Base-by-base conservation (phyloP, 2,797 vertebrate genomes). In the Scomberomorus guttatus region DNA sequence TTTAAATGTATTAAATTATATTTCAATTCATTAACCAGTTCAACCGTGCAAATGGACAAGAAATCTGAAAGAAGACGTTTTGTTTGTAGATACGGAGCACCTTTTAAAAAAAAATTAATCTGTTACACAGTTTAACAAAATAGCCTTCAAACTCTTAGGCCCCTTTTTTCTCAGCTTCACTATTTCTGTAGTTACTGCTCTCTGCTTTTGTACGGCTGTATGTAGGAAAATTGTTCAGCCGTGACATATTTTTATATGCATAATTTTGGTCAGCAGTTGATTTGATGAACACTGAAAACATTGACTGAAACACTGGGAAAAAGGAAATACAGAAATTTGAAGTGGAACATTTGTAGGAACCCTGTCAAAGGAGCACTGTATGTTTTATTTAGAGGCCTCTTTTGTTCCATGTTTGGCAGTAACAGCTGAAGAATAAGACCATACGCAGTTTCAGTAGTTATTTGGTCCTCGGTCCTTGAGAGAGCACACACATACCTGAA, bases 351-450 rank as follows among this genome's bases (percentile, higher is more conserved):
- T 11, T 22, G 29, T n/a, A 18, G 46, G 54, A 39, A 72, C 18
- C 6, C 1, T 52, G 5, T 81, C 10, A 25, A 61, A 63, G 13
- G 12, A 79, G 25, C 3, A 52, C 9, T 12, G 32, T 32, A 17
- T 1, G 15, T 46, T 77, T 27, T 48, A 24, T 34, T 51, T 56
- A 17, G 37, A 83, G 22, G 44, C 25, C 22, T 72, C 48, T 57
- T 6, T 20, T 13, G 37, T 72, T 71, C 44, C 14, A 60, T 51
- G 59, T 69, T 89, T 87, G 88, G 89, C 87, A 92, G 90, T 84
- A 86, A 80, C 69, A 79, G 75, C 72, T 84, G 50, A 54, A 69
- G 9, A 62, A 50, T 46, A 66, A 84, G n/a, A 82, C 56, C 37
- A 29, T 50, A 34, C 0, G 3, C 25, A 70, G 50, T 62, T 71